Evolutionary conservation across 2,113 vertebrate genomes (phyloP).

Genomic region (Urocolius indicus): DNA sequence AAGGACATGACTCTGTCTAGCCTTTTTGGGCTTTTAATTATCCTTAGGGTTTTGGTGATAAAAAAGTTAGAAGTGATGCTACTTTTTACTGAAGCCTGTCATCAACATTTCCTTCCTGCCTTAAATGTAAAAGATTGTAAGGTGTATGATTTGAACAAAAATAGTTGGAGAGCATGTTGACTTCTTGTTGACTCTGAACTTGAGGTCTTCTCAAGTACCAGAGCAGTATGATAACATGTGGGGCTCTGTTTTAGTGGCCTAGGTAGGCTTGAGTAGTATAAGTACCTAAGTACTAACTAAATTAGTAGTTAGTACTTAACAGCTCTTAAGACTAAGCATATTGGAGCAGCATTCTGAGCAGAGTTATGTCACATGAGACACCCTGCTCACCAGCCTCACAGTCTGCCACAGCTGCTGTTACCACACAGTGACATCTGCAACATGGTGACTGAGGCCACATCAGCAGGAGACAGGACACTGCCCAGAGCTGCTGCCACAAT

Average conservation of each 20-base stretch:
- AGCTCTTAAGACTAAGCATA: neutral
- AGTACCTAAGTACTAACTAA: too few relatives aligned
- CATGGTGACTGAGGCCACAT: fast-evolving
- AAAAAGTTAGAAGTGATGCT: neutral
- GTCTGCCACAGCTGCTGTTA: neutral
- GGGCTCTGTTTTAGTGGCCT: neutral
- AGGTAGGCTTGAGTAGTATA: neutral
- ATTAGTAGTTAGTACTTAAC: neutral
- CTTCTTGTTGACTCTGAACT: neutral
- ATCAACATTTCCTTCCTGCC: neutral
- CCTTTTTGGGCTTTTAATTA: neutral
- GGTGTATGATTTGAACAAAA: neutral
- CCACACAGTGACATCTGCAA: fast-evolving
- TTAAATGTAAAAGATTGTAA: neutral
- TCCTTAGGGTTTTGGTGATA: neutral
- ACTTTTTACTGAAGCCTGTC: neutral
- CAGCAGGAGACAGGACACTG: neutral
- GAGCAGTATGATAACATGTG: fast-evolving
- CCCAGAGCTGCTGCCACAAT: neutral
- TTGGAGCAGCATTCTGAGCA: fast-evolving
- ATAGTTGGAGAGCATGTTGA: neutral
- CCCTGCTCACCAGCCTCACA: fast-evolving
- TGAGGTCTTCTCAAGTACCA: neutral
- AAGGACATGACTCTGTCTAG: neutral
- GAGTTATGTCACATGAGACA: neutral